Evolutionary conservation across 1,140 invertebrate genomes (phyloP).

Genomic region (Neodiprion virginianus): DNA sequence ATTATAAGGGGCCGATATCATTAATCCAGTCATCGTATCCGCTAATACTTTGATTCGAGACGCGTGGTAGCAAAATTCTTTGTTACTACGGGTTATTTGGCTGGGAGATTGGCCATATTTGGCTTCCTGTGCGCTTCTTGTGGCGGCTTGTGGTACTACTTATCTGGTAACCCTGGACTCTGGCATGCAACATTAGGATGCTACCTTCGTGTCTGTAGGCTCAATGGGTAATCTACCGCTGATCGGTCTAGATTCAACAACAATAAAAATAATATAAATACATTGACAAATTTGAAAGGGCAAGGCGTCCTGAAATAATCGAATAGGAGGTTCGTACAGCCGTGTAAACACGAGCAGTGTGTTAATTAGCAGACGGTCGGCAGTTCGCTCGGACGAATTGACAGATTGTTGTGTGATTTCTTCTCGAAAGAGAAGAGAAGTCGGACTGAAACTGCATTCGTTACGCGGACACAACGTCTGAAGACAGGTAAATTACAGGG

Average conservation of each 20-base stretch:
- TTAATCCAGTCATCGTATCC: too few relatives aligned
- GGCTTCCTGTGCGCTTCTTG: too few relatives aligned
- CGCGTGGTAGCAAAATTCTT: too few relatives aligned
- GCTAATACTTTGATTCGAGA: too few relatives aligned
- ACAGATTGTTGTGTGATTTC: neutral
- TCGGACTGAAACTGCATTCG: neutral
- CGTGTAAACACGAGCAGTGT: neutral
- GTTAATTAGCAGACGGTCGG: neutral
- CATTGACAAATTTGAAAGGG: conserved; percentile 20
- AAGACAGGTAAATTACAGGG: neutral
- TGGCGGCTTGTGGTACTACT: too few relatives aligned
- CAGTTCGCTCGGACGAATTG: neutral
- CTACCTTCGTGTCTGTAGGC: too few relatives aligned
- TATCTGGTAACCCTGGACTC: too few relatives aligned
- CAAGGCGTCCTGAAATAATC: neutral
- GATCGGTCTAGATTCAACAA: neutral
- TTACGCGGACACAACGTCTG: neutral
- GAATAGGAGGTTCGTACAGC: neutral
- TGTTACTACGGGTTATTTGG: too few relatives aligned
- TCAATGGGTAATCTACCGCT: too few relatives aligned
- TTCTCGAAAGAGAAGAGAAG: neutral
- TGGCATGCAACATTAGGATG: too few relatives aligned
- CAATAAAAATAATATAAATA: conserved; percentile 20
- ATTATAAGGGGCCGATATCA: too few relatives aligned
- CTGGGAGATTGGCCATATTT: too few relatives aligned